These are phyloP conservation scores for Deroplatys truncata DNA, from an alignment of 2,888 invertebrate genomes.

Conservation along the genomic window DNA sequence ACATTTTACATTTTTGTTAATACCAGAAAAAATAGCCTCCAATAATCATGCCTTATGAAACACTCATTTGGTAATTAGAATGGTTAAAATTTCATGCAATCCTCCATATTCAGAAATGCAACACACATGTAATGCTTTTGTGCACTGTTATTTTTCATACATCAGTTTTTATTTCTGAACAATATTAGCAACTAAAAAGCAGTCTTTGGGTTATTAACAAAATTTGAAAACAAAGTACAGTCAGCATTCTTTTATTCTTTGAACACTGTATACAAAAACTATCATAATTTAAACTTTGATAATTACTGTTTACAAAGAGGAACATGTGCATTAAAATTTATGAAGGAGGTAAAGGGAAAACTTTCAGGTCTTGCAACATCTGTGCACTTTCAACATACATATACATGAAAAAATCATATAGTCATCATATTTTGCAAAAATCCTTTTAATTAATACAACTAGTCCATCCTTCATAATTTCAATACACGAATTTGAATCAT, in stretches of 20 bases:
- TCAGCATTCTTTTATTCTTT: too few relatives aligned
- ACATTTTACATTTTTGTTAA: too few relatives aligned
- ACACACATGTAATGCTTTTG: not conserved
- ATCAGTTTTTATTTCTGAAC: too few relatives aligned
- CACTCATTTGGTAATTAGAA: not conserved
- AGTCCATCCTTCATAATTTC: not conserved
- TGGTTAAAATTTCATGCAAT: not conserved
- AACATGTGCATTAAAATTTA: not conserved
- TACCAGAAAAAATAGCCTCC: too few relatives aligned
- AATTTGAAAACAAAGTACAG: too few relatives aligned
- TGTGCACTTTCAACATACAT: not conserved
- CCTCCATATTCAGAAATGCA: not conserved
- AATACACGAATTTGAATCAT: not conserved
- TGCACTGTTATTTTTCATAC: not conserved
- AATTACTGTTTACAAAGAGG: not conserved
- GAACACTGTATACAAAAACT: too few relatives aligned
- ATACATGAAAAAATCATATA: not conserved
- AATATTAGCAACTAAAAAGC: too few relatives aligned
- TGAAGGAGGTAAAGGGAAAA: not conserved
- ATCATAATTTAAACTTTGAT: not conserved
- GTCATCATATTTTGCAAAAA: not conserved
- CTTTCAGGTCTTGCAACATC: not conserved
- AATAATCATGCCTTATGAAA: not conserved
- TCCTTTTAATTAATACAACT: not conserved
- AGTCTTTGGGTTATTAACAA: too few relatives aligned